These are phyloP conservation scores for Bos javanicus DNA, from an alignment of 2,113 vertebrate genomes.

Conservation along the genomic window DNA sequence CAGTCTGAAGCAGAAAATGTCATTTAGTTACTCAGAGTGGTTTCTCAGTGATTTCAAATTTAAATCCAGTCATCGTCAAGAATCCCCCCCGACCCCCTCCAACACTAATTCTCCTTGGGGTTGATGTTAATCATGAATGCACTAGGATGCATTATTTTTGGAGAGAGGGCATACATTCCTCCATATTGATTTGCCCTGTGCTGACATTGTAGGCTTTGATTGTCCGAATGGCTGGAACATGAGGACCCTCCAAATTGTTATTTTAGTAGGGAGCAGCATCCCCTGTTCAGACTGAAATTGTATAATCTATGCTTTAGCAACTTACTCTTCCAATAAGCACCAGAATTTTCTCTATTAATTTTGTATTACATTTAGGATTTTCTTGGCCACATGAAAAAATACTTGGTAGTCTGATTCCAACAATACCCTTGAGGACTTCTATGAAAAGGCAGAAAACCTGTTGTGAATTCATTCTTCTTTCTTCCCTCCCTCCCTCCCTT, in stretches of 20 bases:
- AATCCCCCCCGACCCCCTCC: neutral
- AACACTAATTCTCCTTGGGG: neutral
- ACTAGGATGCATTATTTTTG: neutral
- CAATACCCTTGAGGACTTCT: neutral
- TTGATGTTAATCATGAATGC: neutral
- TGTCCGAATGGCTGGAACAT: neutral
- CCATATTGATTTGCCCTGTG: neutral
- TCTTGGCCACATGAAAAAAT: neutral
- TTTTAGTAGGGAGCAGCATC: neutral
- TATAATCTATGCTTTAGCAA: neutral
- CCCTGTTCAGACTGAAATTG: neutral
- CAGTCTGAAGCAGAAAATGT: constrained; percentile 10
- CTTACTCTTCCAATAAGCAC: neutral
- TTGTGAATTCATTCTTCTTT: neutral
- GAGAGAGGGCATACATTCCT: neutral
- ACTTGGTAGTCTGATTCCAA: neutral
- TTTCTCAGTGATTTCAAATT: constrained; percentile 24
- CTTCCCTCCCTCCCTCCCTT: neutral
- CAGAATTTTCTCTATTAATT: neutral
- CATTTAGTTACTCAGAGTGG: constrained; percentile 10
- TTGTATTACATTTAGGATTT: neutral
- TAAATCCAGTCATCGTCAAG: neutral
- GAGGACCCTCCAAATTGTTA: neutral
- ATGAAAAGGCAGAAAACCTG: neutral
- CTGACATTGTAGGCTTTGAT: neutral